A percentile compares a stretch with the other conserved stretches of the same genome.
These are phyloP conservation scores for Carassius auratus DNA, from an alignment of 2,113 vertebrate genomes.

Conservation along the genomic window DNA sequence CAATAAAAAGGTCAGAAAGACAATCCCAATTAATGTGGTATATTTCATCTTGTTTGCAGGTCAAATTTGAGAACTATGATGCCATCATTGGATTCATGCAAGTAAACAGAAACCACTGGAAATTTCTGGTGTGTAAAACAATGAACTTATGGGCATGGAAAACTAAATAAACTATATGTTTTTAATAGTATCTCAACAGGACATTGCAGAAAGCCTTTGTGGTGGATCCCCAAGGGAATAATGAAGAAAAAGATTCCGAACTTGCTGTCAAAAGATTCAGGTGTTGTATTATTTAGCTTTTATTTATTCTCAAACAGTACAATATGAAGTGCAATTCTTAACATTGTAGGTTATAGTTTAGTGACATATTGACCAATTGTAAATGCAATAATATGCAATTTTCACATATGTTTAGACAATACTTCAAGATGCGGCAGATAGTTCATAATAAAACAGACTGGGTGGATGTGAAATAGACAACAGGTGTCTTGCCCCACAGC, in stretches of 20 bases:
- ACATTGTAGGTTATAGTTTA: no score
- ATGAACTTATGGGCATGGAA: not conserved
- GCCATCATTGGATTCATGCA: not conserved
- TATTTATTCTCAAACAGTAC: not conserved
- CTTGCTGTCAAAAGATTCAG: not conserved
- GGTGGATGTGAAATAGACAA: not conserved
- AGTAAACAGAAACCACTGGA: not conserved
- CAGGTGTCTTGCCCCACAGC: not conserved
- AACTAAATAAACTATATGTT: not conserved
- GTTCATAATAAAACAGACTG: not conserved
- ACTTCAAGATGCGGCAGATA: not conserved
- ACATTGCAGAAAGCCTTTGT: not conserved
- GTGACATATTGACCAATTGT: not conserved
- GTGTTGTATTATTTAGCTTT: not conserved
- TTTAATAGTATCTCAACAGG: not conserved
- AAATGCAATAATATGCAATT: conserved; percentile 6
- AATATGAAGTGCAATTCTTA: not conserved
- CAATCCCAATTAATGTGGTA: not conserved
- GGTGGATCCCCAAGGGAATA: not conserved
- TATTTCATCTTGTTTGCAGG: not conserved
- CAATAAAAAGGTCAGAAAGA: not conserved
- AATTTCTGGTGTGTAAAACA: conserved; percentile 13
- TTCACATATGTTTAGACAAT: not conserved
- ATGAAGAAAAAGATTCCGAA: not conserved
- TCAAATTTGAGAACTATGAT: not conserved